phyloP scores from a whole-genome alignment of 2,797 vertebrate genomes.

The Pitangus sulphuratus region DNA sequence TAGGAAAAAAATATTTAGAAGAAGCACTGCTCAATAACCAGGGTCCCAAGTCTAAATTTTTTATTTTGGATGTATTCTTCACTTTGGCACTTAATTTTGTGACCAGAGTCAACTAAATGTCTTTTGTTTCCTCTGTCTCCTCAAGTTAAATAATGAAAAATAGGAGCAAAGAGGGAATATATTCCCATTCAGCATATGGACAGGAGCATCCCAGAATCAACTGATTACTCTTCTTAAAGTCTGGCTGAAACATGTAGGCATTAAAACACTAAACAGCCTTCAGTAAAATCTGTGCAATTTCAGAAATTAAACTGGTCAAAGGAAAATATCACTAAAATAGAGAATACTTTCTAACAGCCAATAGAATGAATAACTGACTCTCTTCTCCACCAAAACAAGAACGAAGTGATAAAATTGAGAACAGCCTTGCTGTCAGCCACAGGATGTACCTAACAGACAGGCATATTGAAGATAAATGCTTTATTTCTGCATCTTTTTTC shows the following conservation, averaged over 20 bases:
- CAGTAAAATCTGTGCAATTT: background rate
- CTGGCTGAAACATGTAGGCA: background rate
- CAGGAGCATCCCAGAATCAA: background rate
- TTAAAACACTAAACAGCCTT: background rate
- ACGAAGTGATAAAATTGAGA: constrained; percentile 10
- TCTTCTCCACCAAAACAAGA: background rate
- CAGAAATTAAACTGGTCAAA: background rate
- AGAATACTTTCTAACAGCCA: background rate
- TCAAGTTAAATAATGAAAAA: background rate
- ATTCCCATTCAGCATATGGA: background rate
- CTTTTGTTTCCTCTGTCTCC: background rate
- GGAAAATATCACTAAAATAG: background rate
- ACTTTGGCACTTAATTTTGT: background rate
- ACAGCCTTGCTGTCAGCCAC: background rate
- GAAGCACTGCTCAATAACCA: background rate
- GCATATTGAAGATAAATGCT: background rate
- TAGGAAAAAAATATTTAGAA: background rate
- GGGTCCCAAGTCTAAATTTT: background rate
- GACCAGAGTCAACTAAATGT: background rate
- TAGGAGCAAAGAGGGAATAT: background rate
- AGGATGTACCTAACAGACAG: background rate
- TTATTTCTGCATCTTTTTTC: background rate
- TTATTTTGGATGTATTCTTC: background rate
- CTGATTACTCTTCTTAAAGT: background rate
- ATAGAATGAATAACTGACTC: background rate